A percentile compares a stretch with the other conserved stretches of the same genome.
These are phyloP conservation scores for Sphenodon punctatus DNA, from an alignment of 2,797 vertebrate genomes.

Conservation along the genomic window DNA sequence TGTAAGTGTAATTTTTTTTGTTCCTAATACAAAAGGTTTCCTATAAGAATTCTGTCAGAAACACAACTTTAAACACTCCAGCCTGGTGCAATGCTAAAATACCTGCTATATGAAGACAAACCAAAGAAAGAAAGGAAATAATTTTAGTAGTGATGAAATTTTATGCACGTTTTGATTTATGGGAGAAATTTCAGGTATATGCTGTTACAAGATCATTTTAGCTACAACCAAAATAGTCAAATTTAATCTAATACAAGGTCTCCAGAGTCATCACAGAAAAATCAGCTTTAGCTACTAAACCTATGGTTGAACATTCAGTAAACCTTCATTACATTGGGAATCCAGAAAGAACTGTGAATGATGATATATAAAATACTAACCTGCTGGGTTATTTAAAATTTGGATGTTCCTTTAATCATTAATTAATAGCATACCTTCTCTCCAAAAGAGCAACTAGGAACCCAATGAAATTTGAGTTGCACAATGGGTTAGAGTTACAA, in stretches of 20 bases:
- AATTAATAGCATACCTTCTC: background rate
- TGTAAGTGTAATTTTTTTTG: no score
- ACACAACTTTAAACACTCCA: background rate
- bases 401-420: slow-evolving; percentile 7
- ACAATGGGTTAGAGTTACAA: slow-evolving; percentile 11
- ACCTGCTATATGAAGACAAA: background rate
- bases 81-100: background rate
- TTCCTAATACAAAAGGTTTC: background rate
- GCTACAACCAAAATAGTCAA: slow-evolving; percentile 1
- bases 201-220: slow-evolving; percentile 13
- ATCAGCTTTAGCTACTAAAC: slow-evolving; percentile 5
- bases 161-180: slow-evolving; percentile 13
- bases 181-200: slow-evolving; percentile 29
- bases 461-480: slow-evolving; percentile 1
- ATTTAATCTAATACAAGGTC: slow-evolving; percentile 11
- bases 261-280: slow-evolving; percentile 8
- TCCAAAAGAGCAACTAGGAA: background rate
- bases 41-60: background rate
- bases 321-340: slow-evolving; percentile 6
- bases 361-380: slow-evolving; percentile 20
- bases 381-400: slow-evolving; percentile 5
- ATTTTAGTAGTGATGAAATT: slow-evolving; percentile 9
- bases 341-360: background rate
- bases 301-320: background rate
- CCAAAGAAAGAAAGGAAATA: background rate